Evolutionary conservation across 2,113 vertebrate genomes (phyloP), one percentile per base, ranked within the genome.

Genomic region (Xerus inauris): DNA sequence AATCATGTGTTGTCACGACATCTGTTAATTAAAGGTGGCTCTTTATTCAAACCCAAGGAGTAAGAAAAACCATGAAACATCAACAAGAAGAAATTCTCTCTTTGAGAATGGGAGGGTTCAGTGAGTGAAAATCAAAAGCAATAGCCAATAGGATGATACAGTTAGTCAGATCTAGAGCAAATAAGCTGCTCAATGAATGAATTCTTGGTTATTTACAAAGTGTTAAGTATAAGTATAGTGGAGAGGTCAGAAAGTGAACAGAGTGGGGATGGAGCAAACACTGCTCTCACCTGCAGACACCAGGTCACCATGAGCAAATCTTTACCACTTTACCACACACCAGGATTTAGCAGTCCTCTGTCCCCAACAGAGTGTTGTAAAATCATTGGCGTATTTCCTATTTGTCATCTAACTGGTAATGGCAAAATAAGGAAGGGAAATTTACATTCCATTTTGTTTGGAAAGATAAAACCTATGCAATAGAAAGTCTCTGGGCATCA

Each of bases 11-110:
- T 42, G 3, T 75, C 45, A 71, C 30, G 26, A 91, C 22, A 28
- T 80, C 10, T 91, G 65, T 92, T 93, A 42, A 71, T 81, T 88
- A 59, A 95, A 47, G 38, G 45, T 65, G 59, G 42, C 28, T 79
- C 47, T 71, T 88, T 69, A n/a, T n/a, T 87, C 51, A 80, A 28
- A 83, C 7, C 6, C 38, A 76, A 54, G 19, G 84, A 67, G 67
- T 1, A 45, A 59, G 32, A 83, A 91, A 81, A 76, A 77, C 10
- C 32, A 67, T 32, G 20, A 82, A 57, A 80, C 26, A 42, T 2
- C 32, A 81, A 59, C 16, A 6, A 76, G 49, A 71, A 86, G 67
- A 85, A 80, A 80, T 82, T 72, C 3, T 91, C 11, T 84, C 28
- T 65, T 42, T 85, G 75, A 87, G 40, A 65, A 89, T 40, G 14